Conservation (phyloP, 2,888 invertebrate species). For the Drosophila multiciliata region DNA sequence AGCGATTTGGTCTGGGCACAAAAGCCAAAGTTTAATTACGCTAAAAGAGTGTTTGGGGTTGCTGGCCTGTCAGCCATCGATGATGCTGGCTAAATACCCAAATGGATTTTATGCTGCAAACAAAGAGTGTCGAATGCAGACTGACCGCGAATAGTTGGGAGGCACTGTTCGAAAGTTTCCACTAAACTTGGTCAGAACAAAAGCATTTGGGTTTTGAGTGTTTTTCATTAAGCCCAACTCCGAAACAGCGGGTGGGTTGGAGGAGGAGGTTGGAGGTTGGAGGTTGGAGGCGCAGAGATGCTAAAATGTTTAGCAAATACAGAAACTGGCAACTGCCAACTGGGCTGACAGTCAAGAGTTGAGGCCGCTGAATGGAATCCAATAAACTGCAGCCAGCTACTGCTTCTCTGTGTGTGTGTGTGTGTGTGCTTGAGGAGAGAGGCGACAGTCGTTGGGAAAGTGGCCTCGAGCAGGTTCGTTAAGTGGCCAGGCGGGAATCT, state of each 20-base stretch:
- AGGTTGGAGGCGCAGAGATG: slow-evolving; percentile 20
- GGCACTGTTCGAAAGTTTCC: slow-evolving; percentile 40
- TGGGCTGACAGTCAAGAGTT: slow-evolving; percentile 43
- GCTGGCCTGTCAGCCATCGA: slow-evolving; percentile 18
- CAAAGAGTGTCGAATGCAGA: slow-evolving; percentile 26
- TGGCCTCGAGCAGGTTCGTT: slow-evolving; percentile 57
- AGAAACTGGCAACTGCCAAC: slow-evolving; percentile 29
- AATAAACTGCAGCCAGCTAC: slow-evolving; percentile 59
- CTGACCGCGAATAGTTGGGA: slow-evolving; percentile 21
- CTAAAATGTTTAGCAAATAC: slow-evolving; percentile 72
- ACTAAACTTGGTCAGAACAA: slow-evolving; percentile 72
- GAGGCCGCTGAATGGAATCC: slow-evolving; percentile 57
- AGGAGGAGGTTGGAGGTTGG: background rate
- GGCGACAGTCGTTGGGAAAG: slow-evolving; percentile 54
- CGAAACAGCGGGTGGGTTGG: background rate
- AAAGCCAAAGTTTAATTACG: slow-evolving; percentile 69
- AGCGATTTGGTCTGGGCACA: slow-evolving; percentile 14
- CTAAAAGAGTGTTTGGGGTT: slow-evolving; percentile 58
- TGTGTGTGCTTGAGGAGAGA: slow-evolving; percentile 21
- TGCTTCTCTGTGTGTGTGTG: slow-evolving; percentile 8
- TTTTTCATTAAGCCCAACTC: slow-evolving; percentile 56
- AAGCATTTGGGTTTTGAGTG: slow-evolving; percentile 57
- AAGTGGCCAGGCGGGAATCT: slow-evolving; percentile 68
- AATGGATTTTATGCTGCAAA: slow-evolving; percentile 42
- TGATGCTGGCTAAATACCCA: slow-evolving; percentile 31